Conservation (phyloP, 2,888 invertebrate genomes). For the Yponomeuta malinellus region DNA sequence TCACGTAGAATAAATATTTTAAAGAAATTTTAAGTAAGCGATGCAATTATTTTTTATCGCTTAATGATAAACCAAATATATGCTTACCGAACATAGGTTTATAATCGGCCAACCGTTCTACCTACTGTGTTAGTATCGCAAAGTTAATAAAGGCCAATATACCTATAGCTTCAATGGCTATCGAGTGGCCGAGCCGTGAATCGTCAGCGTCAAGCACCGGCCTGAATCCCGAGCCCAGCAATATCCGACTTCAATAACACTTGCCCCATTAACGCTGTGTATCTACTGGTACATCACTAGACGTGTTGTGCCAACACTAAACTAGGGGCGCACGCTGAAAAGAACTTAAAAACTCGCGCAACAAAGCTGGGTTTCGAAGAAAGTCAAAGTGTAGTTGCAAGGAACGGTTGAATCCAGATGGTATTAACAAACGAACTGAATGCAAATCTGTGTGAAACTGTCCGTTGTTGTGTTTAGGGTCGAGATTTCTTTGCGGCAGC, state of each 20-base stretch:
- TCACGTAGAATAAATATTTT: no score
- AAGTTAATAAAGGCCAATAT: neutral
- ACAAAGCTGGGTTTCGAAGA: conserved; percentile 7
- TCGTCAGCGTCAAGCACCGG: conserved; percentile 15
- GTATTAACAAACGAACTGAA: neutral
- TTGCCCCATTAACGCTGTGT: conserved; percentile 63
- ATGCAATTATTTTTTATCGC: no score
- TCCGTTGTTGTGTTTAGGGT: neutral
- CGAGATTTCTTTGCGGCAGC: neutral
- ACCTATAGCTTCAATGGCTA: conserved; percentile 1
- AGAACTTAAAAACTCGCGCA: conserved; percentile 26
- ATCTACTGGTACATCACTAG: conserved; percentile 48
- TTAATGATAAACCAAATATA: no score
- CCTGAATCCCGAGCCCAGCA: conserved; percentile 28
- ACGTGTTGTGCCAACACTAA: conserved; percentile 37
- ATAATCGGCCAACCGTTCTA: no score
- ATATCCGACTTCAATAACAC: conserved; percentile 68
- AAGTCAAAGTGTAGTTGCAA: neutral
- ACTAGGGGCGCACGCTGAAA: conserved; percentile 25
- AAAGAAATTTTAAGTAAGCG: no score
- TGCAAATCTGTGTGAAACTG: neutral
- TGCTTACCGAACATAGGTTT: no score
- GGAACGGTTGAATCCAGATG: neutral
- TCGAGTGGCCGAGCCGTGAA: neutral
- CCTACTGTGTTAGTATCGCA: neutral